Percentiles rank a stretch among this genome's conserved stretches.
Evolutionary conservation across 2,797 vertebrate genomes (phyloP).

Genomic region (Neoniphon sammara): DNA sequence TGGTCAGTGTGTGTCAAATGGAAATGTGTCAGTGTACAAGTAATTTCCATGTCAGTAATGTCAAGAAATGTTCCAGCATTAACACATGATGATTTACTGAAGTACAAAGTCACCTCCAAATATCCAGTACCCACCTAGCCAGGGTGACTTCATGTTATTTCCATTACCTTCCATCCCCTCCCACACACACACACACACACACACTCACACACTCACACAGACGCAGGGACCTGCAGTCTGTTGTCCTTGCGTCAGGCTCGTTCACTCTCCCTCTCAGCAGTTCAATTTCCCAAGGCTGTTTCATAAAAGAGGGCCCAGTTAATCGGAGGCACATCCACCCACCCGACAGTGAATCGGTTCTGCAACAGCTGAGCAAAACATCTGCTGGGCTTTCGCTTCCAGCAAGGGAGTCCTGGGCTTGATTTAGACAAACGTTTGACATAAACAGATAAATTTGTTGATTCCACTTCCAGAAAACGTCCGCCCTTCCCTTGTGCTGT

Average conservation of each 20-base stretch:
- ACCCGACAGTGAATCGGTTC: slow-evolving; percentile 66
- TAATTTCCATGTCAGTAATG: slow-evolving; percentile 20
- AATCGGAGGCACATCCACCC: slow-evolving; percentile 63
- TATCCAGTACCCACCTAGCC: slow-evolving; percentile 33
- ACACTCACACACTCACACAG: slow-evolving; percentile 20
- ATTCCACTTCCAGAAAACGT: slow-evolving; percentile 65
- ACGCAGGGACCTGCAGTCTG: slow-evolving; percentile 52
- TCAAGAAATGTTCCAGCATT: slow-evolving; percentile 29
- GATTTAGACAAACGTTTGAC: slow-evolving; percentile 68
- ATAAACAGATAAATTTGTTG: slow-evolving; percentile 69
- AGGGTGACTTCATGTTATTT: slow-evolving; percentile 67
- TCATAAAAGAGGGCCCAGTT: slow-evolving; percentile 61
- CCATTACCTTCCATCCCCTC: slow-evolving; percentile 47
- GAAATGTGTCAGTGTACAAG: too few species aligned
- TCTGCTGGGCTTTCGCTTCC: slow-evolving; percentile 61
- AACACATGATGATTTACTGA: slow-evolving; percentile 31
- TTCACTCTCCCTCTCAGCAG: slow-evolving; percentile 43
- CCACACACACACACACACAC: slow-evolving; percentile 25
- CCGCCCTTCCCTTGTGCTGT: slow-evolving; percentile 47
- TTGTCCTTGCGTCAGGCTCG: slow-evolving; percentile 37
- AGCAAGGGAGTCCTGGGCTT: slow-evolving; percentile 56
- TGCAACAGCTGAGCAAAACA: slow-evolving; percentile 78
- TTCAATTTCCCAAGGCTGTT: slow-evolving; percentile 66
- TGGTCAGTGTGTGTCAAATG: slow-evolving; percentile 19
- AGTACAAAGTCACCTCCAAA: slow-evolving; percentile 33